phyloP scores from a whole-genome alignment of 2,113 vertebrate genomes.

The Rhea pennata region DNA sequence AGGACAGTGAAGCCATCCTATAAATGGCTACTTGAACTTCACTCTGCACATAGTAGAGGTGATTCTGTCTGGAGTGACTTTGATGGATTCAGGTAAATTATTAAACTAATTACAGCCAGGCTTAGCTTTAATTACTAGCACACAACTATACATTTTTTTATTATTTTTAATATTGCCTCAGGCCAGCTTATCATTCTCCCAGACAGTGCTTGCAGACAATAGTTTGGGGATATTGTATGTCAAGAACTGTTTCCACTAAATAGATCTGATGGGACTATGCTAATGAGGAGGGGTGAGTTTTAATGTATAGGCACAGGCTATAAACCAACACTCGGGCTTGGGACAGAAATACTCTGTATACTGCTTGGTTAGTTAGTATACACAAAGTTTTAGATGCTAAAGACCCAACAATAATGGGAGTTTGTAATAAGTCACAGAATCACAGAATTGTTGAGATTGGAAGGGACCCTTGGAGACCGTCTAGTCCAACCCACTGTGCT shows the following conservation, averaged over 20 bases:
- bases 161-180: not conserved
- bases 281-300: not conserved
- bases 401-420: not conserved
- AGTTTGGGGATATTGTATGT: not conserved
- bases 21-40: not conserved
- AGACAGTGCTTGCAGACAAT: not conserved
- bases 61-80: not conserved
- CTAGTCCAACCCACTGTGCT: too few species aligned
- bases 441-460: too few species aligned
- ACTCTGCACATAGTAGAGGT: too few species aligned
- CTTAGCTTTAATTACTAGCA: not conserved
- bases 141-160: accelerated
- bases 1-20: not conserved
- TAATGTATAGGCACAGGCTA: accelerated
- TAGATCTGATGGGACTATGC: not conserved
- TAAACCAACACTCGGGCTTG: not conserved
- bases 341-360: not conserved
- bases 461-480: too few species aligned
- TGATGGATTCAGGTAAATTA: not conserved
- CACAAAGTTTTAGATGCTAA: not conserved
- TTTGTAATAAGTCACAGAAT: not conserved
- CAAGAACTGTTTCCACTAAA: not conserved
- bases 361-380: not conserved
- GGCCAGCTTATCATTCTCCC: not conserved
- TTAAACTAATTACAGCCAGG: not conserved